phyloP scores from a whole-genome alignment of 2,113 vertebrate genomes.

The Panthera uncia region DNA sequence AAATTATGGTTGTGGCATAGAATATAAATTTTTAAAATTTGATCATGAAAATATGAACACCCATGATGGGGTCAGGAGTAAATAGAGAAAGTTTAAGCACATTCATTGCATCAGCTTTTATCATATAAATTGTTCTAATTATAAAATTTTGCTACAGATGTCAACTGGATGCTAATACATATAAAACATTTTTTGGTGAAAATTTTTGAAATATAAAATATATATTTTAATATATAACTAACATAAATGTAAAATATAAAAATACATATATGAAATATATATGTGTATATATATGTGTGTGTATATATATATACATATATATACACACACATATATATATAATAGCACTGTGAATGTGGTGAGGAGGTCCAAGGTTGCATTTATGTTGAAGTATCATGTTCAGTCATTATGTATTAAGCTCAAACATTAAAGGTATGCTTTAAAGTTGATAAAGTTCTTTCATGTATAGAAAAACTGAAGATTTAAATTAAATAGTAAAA shows the following conservation, averaged over 20 bases:
- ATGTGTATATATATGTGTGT: neutral
- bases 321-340: neutral
- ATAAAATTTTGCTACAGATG: neutral
- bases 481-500: neutral
- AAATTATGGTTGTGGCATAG: neutral
- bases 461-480: neutral
- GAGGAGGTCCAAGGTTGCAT: neutral
- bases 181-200: neutral
- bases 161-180: neutral
- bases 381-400: neutral
- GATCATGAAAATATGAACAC: neutral
- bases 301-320: too few relatives aligned
- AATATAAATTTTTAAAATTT: neutral
- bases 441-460: neutral
- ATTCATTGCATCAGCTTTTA: neutral
- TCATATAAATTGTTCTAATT: neutral
- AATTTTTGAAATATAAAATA: neutral
- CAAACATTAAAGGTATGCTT: neutral
- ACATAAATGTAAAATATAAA: too few relatives aligned
- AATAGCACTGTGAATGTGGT: neutral
- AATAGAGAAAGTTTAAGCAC: neutral
- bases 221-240: too few relatives aligned
- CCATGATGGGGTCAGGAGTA: neutral
- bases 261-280: too few relatives aligned
- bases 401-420: neutral